A percentile compares a stretch with the other conserved stretches of the same genome.
Conservation (phyloP, 2,113 vertebrate species). For the Phocoena sinus region DNA sequence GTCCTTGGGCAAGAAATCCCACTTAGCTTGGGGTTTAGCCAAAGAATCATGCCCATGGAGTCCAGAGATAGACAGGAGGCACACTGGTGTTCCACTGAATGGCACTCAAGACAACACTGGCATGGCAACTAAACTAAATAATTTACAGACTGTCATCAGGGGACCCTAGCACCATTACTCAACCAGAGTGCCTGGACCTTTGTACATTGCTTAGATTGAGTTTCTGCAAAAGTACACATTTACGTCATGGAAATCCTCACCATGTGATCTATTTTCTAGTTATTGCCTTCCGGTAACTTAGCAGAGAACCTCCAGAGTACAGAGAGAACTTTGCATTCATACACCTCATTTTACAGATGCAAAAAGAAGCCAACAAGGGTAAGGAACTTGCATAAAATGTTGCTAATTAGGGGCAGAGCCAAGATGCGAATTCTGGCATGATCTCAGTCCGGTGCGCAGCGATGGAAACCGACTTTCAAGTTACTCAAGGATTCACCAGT, state of each 20-base stretch:
- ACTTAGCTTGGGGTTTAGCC: not conserved
- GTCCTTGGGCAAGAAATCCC: not conserved
- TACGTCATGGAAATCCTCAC: not conserved
- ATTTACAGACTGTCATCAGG: not conserved
- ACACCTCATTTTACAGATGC: not conserved
- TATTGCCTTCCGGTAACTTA: not conserved
- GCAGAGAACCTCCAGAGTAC: not conserved
- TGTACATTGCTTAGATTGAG: not conserved
- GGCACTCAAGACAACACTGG: not conserved
- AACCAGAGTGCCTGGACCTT: not conserved
- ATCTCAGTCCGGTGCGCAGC: not conserved
- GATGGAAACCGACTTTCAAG: not conserved
- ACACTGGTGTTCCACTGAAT: accelerated
- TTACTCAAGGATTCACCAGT: not conserved
- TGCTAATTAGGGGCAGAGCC: not conserved
- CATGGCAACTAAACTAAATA: not conserved
- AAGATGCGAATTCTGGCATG: not conserved
- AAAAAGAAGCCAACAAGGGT: not conserved
- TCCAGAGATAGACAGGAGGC: not conserved
- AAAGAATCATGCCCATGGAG: not conserved
- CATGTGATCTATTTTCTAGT: not conserved
- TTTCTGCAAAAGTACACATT: not conserved
- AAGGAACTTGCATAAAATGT: not conserved
- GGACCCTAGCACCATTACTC: too few species aligned
- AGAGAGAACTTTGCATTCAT: not conserved